Percentiles rank a stretch among this genome's conserved stretches.
Conservation (phyloP, 2,888 invertebrate species). For the Apotomis capreana region DNA sequence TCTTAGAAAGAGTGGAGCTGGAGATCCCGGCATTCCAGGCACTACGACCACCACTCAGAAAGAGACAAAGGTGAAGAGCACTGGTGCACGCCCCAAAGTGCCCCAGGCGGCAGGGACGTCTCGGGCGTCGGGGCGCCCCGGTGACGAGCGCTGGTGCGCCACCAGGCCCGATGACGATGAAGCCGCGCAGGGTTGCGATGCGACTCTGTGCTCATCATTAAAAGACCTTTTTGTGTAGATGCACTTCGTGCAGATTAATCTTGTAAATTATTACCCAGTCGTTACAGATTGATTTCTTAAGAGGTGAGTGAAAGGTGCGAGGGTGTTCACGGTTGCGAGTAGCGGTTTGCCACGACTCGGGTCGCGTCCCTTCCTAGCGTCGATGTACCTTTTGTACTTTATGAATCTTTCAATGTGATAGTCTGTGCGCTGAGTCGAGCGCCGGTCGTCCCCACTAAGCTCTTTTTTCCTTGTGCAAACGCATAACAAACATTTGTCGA, state of each 20-base stretch:
- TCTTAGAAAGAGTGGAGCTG: slow-evolving; percentile 84
- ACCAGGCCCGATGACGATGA: slow-evolving; percentile 88
- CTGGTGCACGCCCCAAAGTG: slow-evolving; percentile 67
- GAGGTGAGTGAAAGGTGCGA: slow-evolving; percentile 57
- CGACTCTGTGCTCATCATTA: slow-evolving; percentile 91
- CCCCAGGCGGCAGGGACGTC: slow-evolving; percentile 66
- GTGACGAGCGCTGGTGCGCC: slow-evolving; percentile 84
- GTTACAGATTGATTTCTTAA: slow-evolving; percentile 66
- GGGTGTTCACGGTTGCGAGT: slow-evolving; percentile 49
- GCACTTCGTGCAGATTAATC: slow-evolving; percentile 60
- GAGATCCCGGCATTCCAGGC: slow-evolving; percentile 70
- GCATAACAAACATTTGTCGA: neutral
- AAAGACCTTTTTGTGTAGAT: slow-evolving; percentile 93
- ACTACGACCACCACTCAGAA: slow-evolving; percentile 58
- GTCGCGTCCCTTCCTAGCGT: slow-evolving; percentile 45
- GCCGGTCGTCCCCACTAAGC: slow-evolving; percentile 65
- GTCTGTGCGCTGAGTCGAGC: slow-evolving; percentile 64
- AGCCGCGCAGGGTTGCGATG: slow-evolving; percentile 88
- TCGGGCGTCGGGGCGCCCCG: slow-evolving; percentile 54
- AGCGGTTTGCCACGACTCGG: slow-evolving; percentile 48
- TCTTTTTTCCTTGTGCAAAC: slow-evolving; percentile 10
- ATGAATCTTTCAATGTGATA: slow-evolving; percentile 83
- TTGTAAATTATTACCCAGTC: slow-evolving; percentile 73
- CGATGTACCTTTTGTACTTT: slow-evolving; percentile 70
- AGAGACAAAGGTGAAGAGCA: slow-evolving; percentile 56